Percentiles rank a stretch among this genome's conserved stretches.
Conservation (phyloP, 1,140 invertebrate genomes). For the Matsumurasca onukii region DNA sequence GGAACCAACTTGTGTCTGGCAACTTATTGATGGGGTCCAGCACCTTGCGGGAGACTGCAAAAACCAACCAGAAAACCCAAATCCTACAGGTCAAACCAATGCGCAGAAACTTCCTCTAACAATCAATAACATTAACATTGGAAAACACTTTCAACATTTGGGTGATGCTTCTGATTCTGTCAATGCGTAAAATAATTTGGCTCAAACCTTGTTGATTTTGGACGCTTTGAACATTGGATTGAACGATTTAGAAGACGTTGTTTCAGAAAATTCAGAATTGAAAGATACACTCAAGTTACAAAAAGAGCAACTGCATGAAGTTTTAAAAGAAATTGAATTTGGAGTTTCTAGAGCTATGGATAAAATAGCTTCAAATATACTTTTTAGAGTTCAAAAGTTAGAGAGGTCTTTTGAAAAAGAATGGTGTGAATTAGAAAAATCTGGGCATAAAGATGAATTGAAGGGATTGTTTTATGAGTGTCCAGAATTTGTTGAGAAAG, state of each 20-base stretch:
- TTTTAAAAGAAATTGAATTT: background rate
- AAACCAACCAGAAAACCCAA: too few relatives aligned
- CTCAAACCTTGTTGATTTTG: slow-evolving; percentile 13
- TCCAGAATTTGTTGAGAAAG: background rate
- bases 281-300: background rate
- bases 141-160: background rate
- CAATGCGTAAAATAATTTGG: background rate
- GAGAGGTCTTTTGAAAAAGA: background rate
- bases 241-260: background rate
- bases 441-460: slow-evolving; percentile 1
- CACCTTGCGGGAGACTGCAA: too few relatives aligned
- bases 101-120: background rate
- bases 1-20: too few relatives aligned
- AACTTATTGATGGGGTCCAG: too few relatives aligned
- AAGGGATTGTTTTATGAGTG: slow-evolving; percentile 19
- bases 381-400: background rate
- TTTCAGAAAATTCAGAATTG: slow-evolving; percentile 13
- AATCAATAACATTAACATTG: background rate
- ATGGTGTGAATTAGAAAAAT: slow-evolving; percentile 9
- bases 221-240: slow-evolving; percentile 2
- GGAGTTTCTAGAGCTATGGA: slow-evolving; percentile 1
- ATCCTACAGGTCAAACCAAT: too few relatives aligned
- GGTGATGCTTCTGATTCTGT: background rate
- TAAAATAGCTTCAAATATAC: background rate
- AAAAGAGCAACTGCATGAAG: background rate